These are phyloP conservation scores for Pegoplata infirma DNA, from an alignment of 2,888 invertebrate species.

Conservation along the genomic window DNA sequence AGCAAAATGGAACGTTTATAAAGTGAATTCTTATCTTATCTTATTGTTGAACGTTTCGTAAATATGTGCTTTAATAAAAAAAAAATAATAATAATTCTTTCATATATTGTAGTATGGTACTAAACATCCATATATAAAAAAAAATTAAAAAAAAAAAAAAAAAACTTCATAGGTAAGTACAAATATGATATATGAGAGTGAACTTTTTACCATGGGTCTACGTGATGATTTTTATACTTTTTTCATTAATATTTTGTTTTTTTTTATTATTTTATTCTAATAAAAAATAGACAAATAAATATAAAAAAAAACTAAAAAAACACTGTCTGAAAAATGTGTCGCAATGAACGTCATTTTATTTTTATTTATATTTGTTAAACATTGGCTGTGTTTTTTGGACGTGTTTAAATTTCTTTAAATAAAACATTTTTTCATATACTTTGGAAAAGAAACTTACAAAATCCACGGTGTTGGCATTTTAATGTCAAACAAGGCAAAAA, in stretches of 20 bases:
- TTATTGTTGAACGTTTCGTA: slow-evolving; percentile 56
- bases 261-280: background rate
- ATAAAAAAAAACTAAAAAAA: background rate
- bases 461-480: too few relatives aligned
- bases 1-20: slow-evolving; percentile 43
- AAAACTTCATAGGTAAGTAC: too few relatives aligned
- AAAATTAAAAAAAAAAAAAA: too few relatives aligned
- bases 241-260: background rate
- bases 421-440: too few relatives aligned
- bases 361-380: too few relatives aligned
- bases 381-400: too few relatives aligned
- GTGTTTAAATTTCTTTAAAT: too few relatives aligned
- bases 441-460: too few relatives aligned
- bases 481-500: too few relatives aligned
- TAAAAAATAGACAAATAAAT: background rate
- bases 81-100: slow-evolving; percentile 37
- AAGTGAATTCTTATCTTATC: slow-evolving; percentile 61
- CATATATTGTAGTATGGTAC: slow-evolving; percentile 4
- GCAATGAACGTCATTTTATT: too few relatives aligned
- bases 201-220: background rate
- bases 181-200: background rate
- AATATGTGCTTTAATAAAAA: slow-evolving; percentile 59
- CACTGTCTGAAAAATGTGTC: too few relatives aligned
- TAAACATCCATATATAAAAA: background rate
- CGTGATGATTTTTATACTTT: background rate